Conservation (phyloP, 2,797 vertebrate species). For the Pantherophis alleghaniensis region DNA sequence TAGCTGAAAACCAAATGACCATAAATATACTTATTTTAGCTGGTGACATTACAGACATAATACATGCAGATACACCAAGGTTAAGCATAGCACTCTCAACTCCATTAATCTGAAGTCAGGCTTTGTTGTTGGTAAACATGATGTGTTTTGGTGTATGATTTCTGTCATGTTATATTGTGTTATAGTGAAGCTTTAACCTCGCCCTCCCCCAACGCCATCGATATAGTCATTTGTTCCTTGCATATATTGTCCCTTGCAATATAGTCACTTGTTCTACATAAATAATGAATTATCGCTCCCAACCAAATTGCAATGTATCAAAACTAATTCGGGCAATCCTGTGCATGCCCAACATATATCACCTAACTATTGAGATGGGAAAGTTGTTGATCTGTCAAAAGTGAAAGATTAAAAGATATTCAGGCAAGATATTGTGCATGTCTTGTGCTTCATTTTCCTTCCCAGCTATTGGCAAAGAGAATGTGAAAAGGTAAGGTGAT, state of each 20-base stretch:
- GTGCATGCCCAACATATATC: neutral
- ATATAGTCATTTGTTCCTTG: no score
- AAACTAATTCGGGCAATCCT: neutral
- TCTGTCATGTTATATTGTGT: neutral
- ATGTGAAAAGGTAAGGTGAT: neutral
- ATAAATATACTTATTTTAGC: slow-evolving; percentile 1
- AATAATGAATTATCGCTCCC: neutral
- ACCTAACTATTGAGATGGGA: neutral
- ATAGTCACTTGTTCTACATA: neutral
- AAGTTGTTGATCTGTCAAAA: slow-evolving; percentile 33
- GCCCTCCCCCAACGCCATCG: neutral
- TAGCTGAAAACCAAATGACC: neutral
- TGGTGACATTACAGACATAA: neutral
- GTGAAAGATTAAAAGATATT: neutral
- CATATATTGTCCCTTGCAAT: neutral
- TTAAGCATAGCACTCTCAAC: slow-evolving; percentile 21
- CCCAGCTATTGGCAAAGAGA: neutral
- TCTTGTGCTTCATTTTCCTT: neutral
- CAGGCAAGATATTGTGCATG: neutral
- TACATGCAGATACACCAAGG: slow-evolving; percentile 12
- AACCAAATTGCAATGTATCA: slow-evolving; percentile 15
- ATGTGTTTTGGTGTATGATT: neutral
- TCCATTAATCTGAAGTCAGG: neutral
- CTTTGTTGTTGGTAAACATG: neutral
- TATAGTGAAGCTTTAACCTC: neutral